Percentiles rank a stretch among this genome's conserved stretches.
These are phyloP conservation scores for Podarcis cretensis DNA, from an alignment of 2,113 vertebrate genomes.

Conservation along the genomic window DNA sequence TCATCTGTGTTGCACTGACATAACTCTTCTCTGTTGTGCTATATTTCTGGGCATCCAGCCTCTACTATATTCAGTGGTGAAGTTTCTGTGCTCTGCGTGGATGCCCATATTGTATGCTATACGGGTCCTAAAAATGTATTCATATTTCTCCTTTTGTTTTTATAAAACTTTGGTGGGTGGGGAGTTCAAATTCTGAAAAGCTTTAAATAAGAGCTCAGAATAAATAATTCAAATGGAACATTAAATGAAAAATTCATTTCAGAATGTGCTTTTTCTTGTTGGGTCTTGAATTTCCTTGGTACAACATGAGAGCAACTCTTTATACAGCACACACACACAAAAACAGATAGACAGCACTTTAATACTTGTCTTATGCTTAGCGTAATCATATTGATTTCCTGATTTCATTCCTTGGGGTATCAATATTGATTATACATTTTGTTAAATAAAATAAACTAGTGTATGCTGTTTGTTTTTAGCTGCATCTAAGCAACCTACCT, in stretches of 20 bases:
- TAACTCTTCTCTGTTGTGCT: neutral
- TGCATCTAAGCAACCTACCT: neutral
- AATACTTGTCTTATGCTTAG: neutral
- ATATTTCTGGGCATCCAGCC: neutral
- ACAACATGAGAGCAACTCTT: neutral
- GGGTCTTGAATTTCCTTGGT: neutral
- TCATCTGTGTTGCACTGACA: neutral
- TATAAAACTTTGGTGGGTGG: neutral
- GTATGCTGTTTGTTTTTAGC: neutral
- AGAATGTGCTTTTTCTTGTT: neutral
- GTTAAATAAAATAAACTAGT: neutral
- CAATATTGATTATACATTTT: neutral
- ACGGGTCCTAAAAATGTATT: neutral
- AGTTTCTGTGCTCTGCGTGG: neutral
- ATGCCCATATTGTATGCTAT: neutral
- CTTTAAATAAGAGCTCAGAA: neutral
- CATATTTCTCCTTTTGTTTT: neutral
- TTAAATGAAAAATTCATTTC: too few relatives aligned
- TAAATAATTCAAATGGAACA: neutral
- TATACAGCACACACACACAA: neutral
- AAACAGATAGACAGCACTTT: neutral
- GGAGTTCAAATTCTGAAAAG: neutral
- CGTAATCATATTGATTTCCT: neutral
- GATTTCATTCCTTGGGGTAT: neutral
- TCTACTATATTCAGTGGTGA: neutral